A percentile compares a stretch with the other conserved stretches of the same genome.
phyloP scores from a whole-genome alignment of 2,113 vertebrate species.

The Clarias gariepinus region DNA sequence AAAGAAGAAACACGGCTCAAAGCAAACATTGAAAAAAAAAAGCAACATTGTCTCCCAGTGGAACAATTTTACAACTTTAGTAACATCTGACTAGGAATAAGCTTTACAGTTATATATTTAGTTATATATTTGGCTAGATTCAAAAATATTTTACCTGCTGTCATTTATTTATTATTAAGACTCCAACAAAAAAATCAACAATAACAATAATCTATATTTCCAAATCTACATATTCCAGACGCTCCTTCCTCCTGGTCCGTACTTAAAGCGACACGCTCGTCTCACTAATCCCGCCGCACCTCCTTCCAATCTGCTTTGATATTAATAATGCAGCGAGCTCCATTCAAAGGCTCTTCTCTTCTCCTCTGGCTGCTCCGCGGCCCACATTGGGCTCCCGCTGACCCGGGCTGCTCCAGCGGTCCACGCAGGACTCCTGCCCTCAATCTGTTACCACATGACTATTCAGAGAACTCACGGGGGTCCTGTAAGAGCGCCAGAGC shows the following conservation, averaged over 20 bases:
- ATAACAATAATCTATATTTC: not conserved
- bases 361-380: slow-evolving; percentile 54
- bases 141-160: no score
- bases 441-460: slow-evolving; percentile 78
- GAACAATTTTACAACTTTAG: no score
- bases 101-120: no score
- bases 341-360: slow-evolving; percentile 39
- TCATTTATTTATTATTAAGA: no score
- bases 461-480: slow-evolving; percentile 76
- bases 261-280: slow-evolving; percentile 24
- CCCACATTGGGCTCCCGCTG: slow-evolving; percentile 64
- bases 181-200: no score
- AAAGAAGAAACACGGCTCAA: no score
- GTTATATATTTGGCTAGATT: no score
- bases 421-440: slow-evolving; percentile 66
- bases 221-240: not conserved
- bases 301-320: slow-evolving; percentile 76
- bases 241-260: slow-evolving; percentile 33
- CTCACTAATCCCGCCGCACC: slow-evolving; percentile 63
- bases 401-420: slow-evolving; percentile 36
- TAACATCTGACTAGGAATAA: no score
- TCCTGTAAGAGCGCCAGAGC: slow-evolving; percentile 57
- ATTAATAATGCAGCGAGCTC: slow-evolving; percentile 87
- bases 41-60: no score
- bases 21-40: no score